Evolutionary conservation across 2,797 vertebrate genomes (phyloP), one percentile per base, ranked within the genome.

Genomic region (Neosilurus mollespiculum): DNA sequence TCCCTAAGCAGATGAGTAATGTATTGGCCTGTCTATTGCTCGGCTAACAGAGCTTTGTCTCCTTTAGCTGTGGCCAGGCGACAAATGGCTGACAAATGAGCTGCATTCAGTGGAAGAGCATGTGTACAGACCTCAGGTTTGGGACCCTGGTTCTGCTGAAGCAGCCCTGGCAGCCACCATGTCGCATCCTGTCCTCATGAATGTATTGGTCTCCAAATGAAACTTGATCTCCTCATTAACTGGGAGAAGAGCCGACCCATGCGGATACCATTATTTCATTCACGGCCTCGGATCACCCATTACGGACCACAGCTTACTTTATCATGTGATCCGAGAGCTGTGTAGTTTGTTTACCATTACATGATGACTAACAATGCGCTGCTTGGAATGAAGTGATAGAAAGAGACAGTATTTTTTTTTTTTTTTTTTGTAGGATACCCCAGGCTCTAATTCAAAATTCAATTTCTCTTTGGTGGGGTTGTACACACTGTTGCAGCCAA

Each of bases 1-100:
- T 87, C 83, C 85, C 80, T 51, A 65, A 81, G 86, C 84, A 87
- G 81, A 86, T 89, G 87, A 89, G 87, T 87, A 84, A 90, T 87
- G 82, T 70, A 86, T 87, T 85, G 84, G 77, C 81, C 79, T 88
- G 86, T 87, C 85, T 88, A 80, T 86, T 53, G 65, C 76, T 87
- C 85, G 84, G 85, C 81, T 86, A 85, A 83, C 77, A 79, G 71
- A 87, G 83, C 88, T 86, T 83, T 82, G 81, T 87, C 84, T 87
- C 83, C 77, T 87, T 86, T 86, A 77, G 78, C 82, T 82, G 85
- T 70, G 65, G 78, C 66, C 56, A 14, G 20, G 65, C 75, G 83
- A 87, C 84, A 82, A 87, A 82, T 76, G 84, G 78, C 88, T 87
- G 82, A 87, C 82, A 88, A 88, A 88, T 86, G 80, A 84, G 79